Conservation (phyloP, 2,888 invertebrate species). For the Margaritifera margaritifera region DNA sequence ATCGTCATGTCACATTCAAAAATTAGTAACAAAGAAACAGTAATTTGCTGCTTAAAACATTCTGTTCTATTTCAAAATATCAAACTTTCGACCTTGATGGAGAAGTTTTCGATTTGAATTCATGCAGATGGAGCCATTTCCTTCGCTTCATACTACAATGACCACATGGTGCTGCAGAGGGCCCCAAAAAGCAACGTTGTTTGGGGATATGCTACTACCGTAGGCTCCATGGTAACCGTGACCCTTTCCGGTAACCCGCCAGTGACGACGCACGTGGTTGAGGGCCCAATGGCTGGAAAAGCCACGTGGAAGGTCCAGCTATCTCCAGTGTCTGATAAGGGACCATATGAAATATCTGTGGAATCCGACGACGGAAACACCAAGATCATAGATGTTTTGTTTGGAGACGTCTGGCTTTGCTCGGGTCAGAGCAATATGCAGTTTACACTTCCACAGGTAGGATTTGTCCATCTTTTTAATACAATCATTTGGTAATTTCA, state of each 20-base stretch:
- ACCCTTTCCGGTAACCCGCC: not conserved
- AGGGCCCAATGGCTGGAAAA: conserved; percentile 28
- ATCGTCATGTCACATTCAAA: too few species aligned
- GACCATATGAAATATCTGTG: conserved; percentile 40
- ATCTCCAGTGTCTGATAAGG: conserved; percentile 31
- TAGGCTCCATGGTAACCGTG: conserved; percentile 31
- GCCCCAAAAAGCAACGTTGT: conserved; percentile 47
- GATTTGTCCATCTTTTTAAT: too few species aligned
- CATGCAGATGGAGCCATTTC: not conserved
- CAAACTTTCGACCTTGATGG: too few species aligned
- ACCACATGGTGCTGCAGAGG: conserved; percentile 58
- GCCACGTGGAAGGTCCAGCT: conserved; percentile 52
- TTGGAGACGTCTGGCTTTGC: conserved; percentile 71
- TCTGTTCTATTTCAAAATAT: too few species aligned
- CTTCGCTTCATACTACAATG: conserved; percentile 31
- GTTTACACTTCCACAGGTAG: conserved; percentile 41
- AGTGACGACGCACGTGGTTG: not conserved
- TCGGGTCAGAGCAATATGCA: conserved; percentile 71
- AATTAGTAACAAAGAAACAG: too few species aligned
- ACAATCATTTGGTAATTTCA: too few species aligned
- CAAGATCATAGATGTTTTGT: conserved; percentile 58
- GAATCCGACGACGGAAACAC: conserved; percentile 19
- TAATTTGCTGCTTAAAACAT: too few species aligned
- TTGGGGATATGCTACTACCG: conserved; percentile 48
- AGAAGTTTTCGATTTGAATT: too few species aligned